A percentile compares a stretch with the other conserved stretches of the same genome.
Conservation (phyloP, 2,113 vertebrate species). For the Lasiurus cinereus region DNA sequence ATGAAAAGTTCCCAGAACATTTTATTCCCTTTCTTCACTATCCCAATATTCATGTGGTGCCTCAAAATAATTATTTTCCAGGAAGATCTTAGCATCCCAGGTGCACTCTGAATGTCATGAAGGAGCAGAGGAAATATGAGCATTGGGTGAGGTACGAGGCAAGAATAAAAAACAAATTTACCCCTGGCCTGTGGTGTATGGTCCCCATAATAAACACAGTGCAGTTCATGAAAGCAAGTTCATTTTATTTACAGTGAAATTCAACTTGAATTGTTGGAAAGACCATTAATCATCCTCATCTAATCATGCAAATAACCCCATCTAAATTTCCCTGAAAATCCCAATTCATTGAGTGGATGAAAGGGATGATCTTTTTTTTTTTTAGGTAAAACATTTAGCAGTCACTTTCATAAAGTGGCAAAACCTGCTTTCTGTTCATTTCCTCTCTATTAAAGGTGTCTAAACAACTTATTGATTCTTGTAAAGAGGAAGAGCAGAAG, state of each 20-base stretch:
- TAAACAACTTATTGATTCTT: constrained; percentile 60
- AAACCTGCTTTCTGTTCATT: constrained; percentile 58
- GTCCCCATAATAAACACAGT: background rate
- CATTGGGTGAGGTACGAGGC: background rate
- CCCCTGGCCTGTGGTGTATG: background rate
- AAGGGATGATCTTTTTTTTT: background rate
- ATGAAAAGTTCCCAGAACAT: constrained; percentile 48
- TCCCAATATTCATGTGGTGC: constrained; percentile 57
- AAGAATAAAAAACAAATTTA: background rate
- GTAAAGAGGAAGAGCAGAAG: background rate
- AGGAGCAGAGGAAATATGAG: constrained; percentile 41
- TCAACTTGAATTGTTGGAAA: background rate
- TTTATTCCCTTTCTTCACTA: constrained; percentile 53
- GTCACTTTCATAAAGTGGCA: constrained; percentile 18
- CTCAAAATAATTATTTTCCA: constrained; percentile 77
- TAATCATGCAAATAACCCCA: background rate
- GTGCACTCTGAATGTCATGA: constrained; percentile 44
- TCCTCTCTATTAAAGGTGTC: constrained; percentile 43
- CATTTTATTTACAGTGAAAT: background rate
- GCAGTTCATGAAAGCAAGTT: background rate
- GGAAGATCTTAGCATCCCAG: constrained; percentile 63
- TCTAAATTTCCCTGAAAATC: constrained; percentile 24
- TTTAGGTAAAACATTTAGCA: constrained; percentile 17
- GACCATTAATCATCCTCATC: background rate
- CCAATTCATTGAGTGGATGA: background rate